Evolutionary conservation across 2,113 vertebrate species (phyloP).

Genomic region (Spilogale gracilis): DNA sequence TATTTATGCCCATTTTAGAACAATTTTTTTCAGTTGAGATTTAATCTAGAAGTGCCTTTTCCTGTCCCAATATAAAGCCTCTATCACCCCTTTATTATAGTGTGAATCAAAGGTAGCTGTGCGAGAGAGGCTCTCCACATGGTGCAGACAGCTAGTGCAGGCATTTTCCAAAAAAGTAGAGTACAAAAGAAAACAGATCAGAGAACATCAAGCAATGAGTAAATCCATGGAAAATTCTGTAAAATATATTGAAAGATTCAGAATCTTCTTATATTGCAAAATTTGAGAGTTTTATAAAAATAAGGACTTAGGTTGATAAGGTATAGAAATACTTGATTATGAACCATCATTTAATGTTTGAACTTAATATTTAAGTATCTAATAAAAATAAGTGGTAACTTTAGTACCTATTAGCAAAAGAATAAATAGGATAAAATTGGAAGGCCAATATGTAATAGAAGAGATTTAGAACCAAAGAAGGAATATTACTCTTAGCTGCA

Average conservation of each 20-base stretch:
- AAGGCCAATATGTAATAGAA: background rate
- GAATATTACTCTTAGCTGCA: background rate
- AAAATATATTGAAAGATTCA: background rate
- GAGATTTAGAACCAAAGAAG: background rate
- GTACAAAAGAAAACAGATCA: background rate
- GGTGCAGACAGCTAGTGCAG: background rate
- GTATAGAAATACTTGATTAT: background rate
- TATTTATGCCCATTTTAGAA: background rate
- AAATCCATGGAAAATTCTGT: background rate
- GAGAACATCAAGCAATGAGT: background rate
- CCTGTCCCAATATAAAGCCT: background rate
- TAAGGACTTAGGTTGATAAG: background rate
- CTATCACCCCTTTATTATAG: accelerated
- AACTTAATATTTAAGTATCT: background rate
- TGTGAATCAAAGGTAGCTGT: background rate
- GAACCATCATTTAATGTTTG: background rate
- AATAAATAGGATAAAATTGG: background rate
- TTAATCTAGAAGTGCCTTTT: background rate
- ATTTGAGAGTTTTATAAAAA: background rate
- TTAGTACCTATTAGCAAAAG: background rate
- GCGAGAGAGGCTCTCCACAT: background rate
- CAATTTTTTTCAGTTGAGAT: background rate
- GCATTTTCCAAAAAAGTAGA: background rate
- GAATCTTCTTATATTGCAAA: background rate
- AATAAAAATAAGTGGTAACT: background rate